Evolutionary conservation across 2,888 invertebrate genomes (phyloP).

Genomic region (Agrotis clavis): DNA sequence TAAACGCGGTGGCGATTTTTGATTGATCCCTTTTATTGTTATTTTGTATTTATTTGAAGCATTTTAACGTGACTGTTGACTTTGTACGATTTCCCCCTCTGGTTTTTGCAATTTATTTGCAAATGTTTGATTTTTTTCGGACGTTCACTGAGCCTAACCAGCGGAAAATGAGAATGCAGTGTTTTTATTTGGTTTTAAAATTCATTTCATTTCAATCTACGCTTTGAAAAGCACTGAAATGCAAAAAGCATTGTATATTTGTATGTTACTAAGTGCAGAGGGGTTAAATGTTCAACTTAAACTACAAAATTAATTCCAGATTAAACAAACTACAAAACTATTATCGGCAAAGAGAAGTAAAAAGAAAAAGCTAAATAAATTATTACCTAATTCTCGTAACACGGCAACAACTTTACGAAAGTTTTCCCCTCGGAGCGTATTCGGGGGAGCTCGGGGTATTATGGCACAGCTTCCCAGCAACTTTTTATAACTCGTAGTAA

Average conservation of each 20-base stretch:
- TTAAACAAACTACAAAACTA: slow-evolving; percentile 36
- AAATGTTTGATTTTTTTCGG: slow-evolving; percentile 9
- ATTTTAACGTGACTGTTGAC: slow-evolving; percentile 26
- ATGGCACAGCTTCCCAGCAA: slow-evolving; percentile 74
- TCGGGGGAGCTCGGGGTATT: slow-evolving; percentile 69
- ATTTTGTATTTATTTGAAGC: slow-evolving; percentile 38
- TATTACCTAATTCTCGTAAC: slow-evolving; percentile 83
- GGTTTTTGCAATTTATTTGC: slow-evolving; percentile 34
- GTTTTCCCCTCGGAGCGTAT: slow-evolving; percentile 68
- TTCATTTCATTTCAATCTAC: slow-evolving; percentile 11
- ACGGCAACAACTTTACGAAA: slow-evolving; percentile 73
- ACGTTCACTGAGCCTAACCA: slow-evolving; percentile 33
- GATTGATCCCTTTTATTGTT: slow-evolving; percentile 59
- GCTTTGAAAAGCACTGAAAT: neutral
- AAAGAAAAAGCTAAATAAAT: slow-evolving; percentile 75
- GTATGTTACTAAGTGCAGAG: neutral
- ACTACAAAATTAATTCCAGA: slow-evolving; percentile 13
- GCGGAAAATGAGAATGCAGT: slow-evolving; percentile 32
- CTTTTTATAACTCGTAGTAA: slow-evolving; percentile 78
- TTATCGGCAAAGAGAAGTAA: slow-evolving; percentile 60
- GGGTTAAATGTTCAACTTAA: neutral
- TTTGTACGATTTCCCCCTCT: slow-evolving; percentile 32
- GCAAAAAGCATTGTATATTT: neutral
- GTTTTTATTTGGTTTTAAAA: slow-evolving; percentile 35
- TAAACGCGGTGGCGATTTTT: slow-evolving; percentile 63